These are phyloP conservation scores for Eupithecia pulchellata DNA, from an alignment of 2,888 invertebrate genomes.

Conservation along the genomic window DNA sequence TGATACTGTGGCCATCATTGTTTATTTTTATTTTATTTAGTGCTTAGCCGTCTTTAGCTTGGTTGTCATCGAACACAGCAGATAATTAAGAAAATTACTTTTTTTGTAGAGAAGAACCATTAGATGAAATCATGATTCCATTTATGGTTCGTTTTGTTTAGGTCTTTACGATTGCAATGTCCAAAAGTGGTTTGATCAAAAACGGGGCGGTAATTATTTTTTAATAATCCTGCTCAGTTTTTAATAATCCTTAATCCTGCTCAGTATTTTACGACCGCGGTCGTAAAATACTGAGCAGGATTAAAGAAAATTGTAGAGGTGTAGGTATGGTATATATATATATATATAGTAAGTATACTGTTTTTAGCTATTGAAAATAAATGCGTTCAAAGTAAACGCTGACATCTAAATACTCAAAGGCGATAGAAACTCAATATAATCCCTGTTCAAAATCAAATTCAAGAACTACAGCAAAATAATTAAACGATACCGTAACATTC, in stretches of 20 bases:
- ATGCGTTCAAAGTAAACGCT: slow-evolving; percentile 17
- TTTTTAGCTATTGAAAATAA: too few relatives aligned
- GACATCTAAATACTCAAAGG: not conserved
- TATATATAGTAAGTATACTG: too few relatives aligned
- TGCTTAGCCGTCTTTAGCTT: too few relatives aligned
- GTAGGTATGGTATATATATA: not conserved
- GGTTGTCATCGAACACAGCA: not conserved
- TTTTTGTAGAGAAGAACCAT: not conserved
- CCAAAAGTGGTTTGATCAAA: not conserved
- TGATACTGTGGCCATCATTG: too few relatives aligned
- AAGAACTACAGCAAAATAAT: not conserved
- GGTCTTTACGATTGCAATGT: not conserved
- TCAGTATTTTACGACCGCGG: too few relatives aligned
- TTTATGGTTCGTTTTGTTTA: not conserved
- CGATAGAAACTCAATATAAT: not conserved
- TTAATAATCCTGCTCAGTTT: too few relatives aligned
- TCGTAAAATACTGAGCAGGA: not conserved
- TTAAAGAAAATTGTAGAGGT: not conserved
- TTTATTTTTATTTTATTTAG: too few relatives aligned
- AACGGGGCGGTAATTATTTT: too few relatives aligned
- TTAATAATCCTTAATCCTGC: too few relatives aligned
- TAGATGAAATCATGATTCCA: not conserved
- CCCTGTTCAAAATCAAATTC: not conserved
- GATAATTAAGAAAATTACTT: not conserved
- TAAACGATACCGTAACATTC: not conserved